Base-by-base conservation (phyloP, 1,140 invertebrate genomes). In the Formica selysi region DNA sequence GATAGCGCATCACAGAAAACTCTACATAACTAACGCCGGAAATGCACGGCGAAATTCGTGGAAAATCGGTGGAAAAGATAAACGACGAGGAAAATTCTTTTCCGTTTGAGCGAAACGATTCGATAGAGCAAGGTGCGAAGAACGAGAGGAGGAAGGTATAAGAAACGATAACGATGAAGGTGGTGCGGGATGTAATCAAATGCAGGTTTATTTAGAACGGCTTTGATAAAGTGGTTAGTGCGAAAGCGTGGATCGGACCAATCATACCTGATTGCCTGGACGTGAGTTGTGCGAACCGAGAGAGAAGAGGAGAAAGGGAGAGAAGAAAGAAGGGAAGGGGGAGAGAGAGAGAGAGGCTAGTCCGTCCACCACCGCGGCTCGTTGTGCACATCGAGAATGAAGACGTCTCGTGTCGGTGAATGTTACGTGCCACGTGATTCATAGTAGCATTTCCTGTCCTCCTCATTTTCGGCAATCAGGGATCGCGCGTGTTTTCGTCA, bases 171-270 rank as follows among this genome's bases (percentile, higher is more conserved):
- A 93, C 91, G 87, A 91, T 89, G 1, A 87, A 92, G 90, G 87
- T 89, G 88, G 87, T 70, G 79, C 74, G 85, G 89, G 84, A 87
- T 93, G 91, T 93, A 94, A 93, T 94, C 91, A 92, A 93, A 93
- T 91, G 93, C 92, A 87, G 89, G 92, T 94, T 94, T 93, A 92
- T 95, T 94, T 93, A 93, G 91, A 93, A 93, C 91, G 90, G 89
- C 89, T 93, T 91, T 92, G 93, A 95, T 94, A 93, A 94, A 94
- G 93, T 94, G 94, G 93, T 93, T 94, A 95, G 92, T 92, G 91
- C 88, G 93, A 94, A 94, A 93, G 92, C 92, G 92, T 93, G 92
- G 92, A 94, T 94, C 92, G 93, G 88, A 87, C 91, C 93, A 95
- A 94, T 94, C 93, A 94, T 93, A 92, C 92, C 91, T 94, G 93